These are phyloP conservation scores for Gadopsis marmoratus DNA, from an alignment of 2,797 vertebrate species.

Conservation along the genomic window DNA sequence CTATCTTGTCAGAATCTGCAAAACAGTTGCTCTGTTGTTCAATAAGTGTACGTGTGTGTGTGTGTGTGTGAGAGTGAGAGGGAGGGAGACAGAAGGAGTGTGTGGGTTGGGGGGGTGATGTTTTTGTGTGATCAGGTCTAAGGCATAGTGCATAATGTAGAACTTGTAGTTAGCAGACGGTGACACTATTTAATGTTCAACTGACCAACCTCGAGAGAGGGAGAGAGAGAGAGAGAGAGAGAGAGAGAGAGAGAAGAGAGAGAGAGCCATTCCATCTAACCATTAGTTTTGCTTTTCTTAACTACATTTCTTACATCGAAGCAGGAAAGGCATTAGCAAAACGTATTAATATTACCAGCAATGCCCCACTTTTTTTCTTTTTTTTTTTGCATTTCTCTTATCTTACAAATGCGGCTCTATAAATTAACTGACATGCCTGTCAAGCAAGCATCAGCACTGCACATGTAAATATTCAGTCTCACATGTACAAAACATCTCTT, in stretches of 20 bases:
- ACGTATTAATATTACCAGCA: slow-evolving; percentile 73
- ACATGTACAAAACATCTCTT: slow-evolving; percentile 72
- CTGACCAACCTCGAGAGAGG: slow-evolving; percentile 55
- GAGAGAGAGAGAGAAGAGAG: slow-evolving; percentile 46
- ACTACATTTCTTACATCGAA: slow-evolving; percentile 55
- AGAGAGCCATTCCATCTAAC: slow-evolving; percentile 50
- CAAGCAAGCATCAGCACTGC: slow-evolving; percentile 48
- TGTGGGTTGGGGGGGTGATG: slow-evolving; percentile 62
- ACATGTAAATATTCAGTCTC: slow-evolving; percentile 65
- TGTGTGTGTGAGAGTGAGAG: slow-evolving; percentile 22
- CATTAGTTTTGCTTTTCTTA: slow-evolving; percentile 59
- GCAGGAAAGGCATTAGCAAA: slow-evolving; percentile 56
- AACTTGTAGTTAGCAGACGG: slow-evolving; percentile 60
- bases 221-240: slow-evolving; percentile 54
- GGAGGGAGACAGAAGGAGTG: slow-evolving; percentile 50
- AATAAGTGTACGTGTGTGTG: slow-evolving; percentile 58
- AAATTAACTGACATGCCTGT: slow-evolving; percentile 74
- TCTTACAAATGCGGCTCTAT: slow-evolving; percentile 74
- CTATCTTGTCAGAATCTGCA: slow-evolving; percentile 73
- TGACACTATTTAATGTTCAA: slow-evolving; percentile 68
- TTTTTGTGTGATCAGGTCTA: slow-evolving; percentile 66
- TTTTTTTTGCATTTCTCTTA: slow-evolving; percentile 73
- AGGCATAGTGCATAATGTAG: slow-evolving; percentile 61
- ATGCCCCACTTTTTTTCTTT: slow-evolving; percentile 52
- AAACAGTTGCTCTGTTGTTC: slow-evolving; percentile 73